Evolutionary conservation across 2,113 vertebrate species (phyloP), one percentile per base, ranked within the genome.

Genomic region (Ictalurus punctatus): DNA sequence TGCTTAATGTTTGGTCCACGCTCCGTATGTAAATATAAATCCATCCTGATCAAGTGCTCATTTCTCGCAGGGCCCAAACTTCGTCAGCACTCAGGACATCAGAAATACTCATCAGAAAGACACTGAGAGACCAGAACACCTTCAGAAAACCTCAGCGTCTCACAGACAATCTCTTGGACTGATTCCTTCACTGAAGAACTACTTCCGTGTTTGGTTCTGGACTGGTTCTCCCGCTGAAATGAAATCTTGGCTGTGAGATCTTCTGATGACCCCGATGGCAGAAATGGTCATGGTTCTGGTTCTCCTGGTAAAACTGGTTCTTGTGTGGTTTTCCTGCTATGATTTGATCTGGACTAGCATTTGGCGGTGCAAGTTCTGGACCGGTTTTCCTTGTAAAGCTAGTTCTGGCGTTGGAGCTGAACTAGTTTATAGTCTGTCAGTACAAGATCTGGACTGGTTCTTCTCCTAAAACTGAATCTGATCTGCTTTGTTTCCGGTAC

Each of bases 31-130:
- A 6, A n/a, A 76, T 44, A 30, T 59, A 59, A 59, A 82, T 37
- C 80, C 12, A n/a, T 82, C 3, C n/a, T 58, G 54, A 82, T 21
- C 56, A 37, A 27, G 58, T 63, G 58, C 48, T 85, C 10, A 12
- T 88, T 76, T 87, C 86, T 59, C 86, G 86, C 83, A 99, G 98
- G 97, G 90, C 95, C 96, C 85, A 96, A 96, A 91, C 94, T 98
- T 87, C 97, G 96, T 85, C 97, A 97, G 71, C 97, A 96, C 87
- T 97, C 97, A 34, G 94, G 95, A 85, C 97, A 96, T 90, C 97
- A 96, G 86, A 97, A 96, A 91, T 93, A 96, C 8, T 92, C 95
- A 0, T 95, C 96, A 74, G 97, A 96, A 91, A 98, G 96, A 90
- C 96, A 98, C 90, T 99, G 95, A 96, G 88, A 92, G 88, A 74